phyloP scores from a whole-genome alignment of 2,113 vertebrate genomes.

The Motacilla tschutschensis region DNA sequence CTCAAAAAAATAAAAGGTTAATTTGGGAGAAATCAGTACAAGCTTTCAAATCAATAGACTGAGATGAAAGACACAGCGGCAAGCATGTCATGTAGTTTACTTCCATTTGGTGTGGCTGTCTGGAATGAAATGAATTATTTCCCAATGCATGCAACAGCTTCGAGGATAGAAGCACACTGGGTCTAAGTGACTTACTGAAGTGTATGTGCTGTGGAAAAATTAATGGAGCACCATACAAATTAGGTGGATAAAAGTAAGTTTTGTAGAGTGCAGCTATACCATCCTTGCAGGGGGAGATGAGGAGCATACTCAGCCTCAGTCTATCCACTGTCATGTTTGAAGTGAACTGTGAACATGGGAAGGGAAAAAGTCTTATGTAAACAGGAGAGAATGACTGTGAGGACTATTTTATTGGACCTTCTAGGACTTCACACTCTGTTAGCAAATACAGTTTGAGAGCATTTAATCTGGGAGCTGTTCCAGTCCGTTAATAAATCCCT shows the following conservation, averaged over 20 bases:
- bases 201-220: neutral
- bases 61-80: constrained; percentile 19
- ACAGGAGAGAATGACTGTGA: neutral
- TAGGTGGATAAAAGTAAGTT: neutral
- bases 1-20: constrained; percentile 18
- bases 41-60: constrained; percentile 42
- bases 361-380: neutral
- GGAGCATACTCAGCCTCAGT: neutral
- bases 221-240: neutral
- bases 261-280: neutral
- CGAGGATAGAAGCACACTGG: neutral
- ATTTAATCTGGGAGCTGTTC: neutral
- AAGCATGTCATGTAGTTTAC: neutral
- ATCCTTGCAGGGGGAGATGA: neutral
- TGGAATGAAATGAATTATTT: constrained; percentile 49
- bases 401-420: neutral
- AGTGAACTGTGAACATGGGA: neutral
- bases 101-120: neutral
- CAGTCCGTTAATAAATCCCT: neutral
- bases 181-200: neutral
- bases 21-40: constrained; percentile 12
- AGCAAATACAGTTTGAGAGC: neutral
- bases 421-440: neutral
- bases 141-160: neutral
- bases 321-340: neutral